Conservation (phyloP, 1,140 invertebrate genomes). For the Uloborus diversus region DNA sequence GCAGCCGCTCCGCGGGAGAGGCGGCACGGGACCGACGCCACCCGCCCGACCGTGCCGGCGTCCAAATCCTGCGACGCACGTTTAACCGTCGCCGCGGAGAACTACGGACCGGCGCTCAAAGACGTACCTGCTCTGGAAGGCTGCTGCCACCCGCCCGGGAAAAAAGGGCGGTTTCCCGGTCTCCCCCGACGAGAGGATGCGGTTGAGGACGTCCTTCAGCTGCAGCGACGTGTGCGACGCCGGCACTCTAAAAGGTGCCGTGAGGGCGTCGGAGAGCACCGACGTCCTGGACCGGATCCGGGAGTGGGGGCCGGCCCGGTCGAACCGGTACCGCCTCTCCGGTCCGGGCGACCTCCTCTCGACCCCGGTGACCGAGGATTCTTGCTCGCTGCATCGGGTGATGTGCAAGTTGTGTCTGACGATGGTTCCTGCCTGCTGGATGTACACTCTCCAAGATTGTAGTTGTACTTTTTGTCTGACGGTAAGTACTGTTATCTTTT, state of each 20-base stretch:
- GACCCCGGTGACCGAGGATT: too few species aligned
- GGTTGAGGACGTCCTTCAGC: conserved; percentile 42
- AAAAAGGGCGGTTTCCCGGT: not conserved
- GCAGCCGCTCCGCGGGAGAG: conserved; percentile 21
- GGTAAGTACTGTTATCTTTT: conserved; percentile 73
- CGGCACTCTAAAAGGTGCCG: too few species aligned
- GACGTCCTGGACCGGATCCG: too few species aligned
- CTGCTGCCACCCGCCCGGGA: conserved; percentile 13
- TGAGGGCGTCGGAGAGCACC: too few species aligned
- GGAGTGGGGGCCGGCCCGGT: too few species aligned
- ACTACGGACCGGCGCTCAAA: conserved; percentile 6
- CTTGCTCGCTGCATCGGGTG: too few species aligned
- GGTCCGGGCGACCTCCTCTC: not conserved
- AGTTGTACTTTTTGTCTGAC: conserved; percentile 86
- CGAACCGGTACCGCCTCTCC: too few species aligned
- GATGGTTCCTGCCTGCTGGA: conserved; percentile 77
- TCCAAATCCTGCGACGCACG: conserved; percentile 47
- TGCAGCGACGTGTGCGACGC: conserved; percentile 43
- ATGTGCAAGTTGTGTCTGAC: conserved; percentile 87
- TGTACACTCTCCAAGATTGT: conserved; percentile 78
- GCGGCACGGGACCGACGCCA: not conserved
- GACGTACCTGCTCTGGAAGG: conserved; percentile 24
- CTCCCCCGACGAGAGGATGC: not conserved
- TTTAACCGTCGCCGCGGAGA: conserved; percentile 11
- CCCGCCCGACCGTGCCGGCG: not conserved